phyloP scores from a whole-genome alignment of 1,140 invertebrate species.

The Drosophila mayri region DNA sequence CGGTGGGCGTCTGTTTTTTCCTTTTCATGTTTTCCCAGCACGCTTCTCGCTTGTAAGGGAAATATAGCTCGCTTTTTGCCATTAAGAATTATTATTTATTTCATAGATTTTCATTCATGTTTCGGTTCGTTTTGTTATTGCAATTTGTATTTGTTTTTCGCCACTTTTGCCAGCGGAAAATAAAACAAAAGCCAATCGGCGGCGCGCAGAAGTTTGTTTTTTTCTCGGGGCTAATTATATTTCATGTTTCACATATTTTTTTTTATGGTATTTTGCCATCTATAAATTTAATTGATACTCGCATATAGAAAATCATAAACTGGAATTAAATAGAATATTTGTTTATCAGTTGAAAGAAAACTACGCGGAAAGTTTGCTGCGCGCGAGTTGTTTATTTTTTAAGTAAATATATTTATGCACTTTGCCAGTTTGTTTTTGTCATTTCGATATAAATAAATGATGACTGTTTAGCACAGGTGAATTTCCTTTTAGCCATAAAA shows the following conservation, averaged over 20 bases:
- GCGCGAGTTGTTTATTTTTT: constrained; percentile 28
- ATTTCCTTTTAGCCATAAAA: constrained; percentile 9
- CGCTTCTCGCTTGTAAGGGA: constrained; percentile 35
- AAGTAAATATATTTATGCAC: constrained; percentile 38
- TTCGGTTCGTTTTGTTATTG: constrained; percentile 57
- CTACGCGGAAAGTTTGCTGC: constrained; percentile 10
- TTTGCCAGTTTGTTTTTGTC: constrained; percentile 38
- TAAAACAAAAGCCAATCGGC: constrained; percentile 22
- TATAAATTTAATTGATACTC: constrained; percentile 41
- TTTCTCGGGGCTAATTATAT: constrained; percentile 44
- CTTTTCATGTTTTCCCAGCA: constrained; percentile 47
- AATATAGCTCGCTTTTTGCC: constrained; percentile 1
- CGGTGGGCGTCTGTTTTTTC: constrained; percentile 43
- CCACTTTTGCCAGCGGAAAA: constrained; percentile 28
- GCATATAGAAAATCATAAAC: constrained; percentile 26
- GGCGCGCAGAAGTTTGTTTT: constrained; percentile 30
- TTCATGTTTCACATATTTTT: constrained; percentile 59
- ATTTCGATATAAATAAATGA: constrained; percentile 29
- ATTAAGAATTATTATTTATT: constrained; percentile 73
- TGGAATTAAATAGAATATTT: constrained; percentile 35
- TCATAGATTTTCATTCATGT: constrained; percentile 77
- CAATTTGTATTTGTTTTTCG: constrained; percentile 30
- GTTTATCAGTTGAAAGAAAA: constrained; percentile 18
- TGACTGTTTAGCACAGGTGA: constrained; percentile 23
- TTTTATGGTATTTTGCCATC: constrained; percentile 33